Conservation (phyloP, 2,888 invertebrate genomes). For the Eristalinus aeneus region DNA sequence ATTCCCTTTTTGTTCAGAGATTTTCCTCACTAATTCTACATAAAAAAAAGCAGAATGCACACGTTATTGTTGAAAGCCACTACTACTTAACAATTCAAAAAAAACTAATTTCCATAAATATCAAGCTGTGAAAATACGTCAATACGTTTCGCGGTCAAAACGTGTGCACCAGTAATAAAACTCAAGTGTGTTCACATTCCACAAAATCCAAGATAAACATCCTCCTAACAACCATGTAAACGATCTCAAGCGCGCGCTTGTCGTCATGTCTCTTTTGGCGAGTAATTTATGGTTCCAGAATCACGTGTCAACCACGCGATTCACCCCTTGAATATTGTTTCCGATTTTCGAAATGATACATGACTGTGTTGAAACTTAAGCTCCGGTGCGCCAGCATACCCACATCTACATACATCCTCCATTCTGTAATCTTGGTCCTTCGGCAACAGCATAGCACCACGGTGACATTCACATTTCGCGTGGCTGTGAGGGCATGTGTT, state of each 20-base stretch:
- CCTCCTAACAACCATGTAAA: conserved; percentile 62
- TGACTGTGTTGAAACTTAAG: conserved; percentile 67
- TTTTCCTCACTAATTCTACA: no score
- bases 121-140: not conserved
- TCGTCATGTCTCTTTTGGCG: conserved; percentile 45
- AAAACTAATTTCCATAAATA: not conserved
- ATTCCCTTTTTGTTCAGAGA: no score
- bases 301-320: conserved; percentile 81
- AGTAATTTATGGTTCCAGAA: conserved; percentile 79
- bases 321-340: conserved; percentile 75
- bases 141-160: conserved; percentile 50
- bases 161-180: conserved; percentile 59
- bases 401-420: conserved; percentile 21
- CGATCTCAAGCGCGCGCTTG: conserved; percentile 25
- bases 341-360: conserved; percentile 73
- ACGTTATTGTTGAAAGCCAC: not conserved
- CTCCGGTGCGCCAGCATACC: conserved; percentile 25
- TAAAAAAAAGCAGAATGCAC: no score
- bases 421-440: conserved; percentile 23
- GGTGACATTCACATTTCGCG: conserved; percentile 61
- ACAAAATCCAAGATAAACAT: conserved; percentile 56
- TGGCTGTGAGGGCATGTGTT: conserved; percentile 46
- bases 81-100: not conserved
- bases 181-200: conserved; percentile 47
- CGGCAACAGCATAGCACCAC: conserved; percentile 36